Evolutionary conservation across 2,888 invertebrate genomes (phyloP), one percentile per base, ranked within the genome.

Genomic region (Axea sp.): DNA sequence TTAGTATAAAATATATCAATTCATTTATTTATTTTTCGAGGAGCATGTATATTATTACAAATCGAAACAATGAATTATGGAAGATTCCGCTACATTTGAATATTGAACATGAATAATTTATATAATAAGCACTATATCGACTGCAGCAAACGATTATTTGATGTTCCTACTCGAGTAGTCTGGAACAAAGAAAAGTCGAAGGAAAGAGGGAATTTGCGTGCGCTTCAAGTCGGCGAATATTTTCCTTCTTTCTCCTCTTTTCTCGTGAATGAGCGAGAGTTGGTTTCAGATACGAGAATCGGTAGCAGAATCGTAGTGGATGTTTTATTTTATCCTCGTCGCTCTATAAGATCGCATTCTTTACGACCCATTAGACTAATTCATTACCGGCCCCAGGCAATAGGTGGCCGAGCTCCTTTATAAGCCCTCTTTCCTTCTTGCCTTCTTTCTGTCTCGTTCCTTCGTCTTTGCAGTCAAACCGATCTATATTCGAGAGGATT

Each of bases 351-450:
- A 87, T 86, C 86, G 84, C 86, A 86, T 87, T 86, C 85, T 86
- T 87, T 87, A 87, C 85, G 87, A 87, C 84, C 87, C 86, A 87
- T 87, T 87, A 86, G 86, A 87, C 85, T 86, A 87, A 87, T 87
- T 87, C 87, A 87, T 87, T 87, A 86, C 84, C 82, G 75, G 83
- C 83, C 83, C 77, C 78, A 73, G 82, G 84, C 83, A 82, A 81
- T 81, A 79, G 82, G 82, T 83, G 81, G 82, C 78, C 81, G 79
- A 82, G 81, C 77, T 80, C 77, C 79, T 80, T 77, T 79, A 62
- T 79, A 77, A 80, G 79, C 80, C 77, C 75, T 80, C 78, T 41
- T 57, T 72, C 53, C 53, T 72, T 76, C 69, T 59, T 68, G 62
- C 53, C 22, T 49, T 3, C 49, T n/a, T 31, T 30, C 11, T 49